Evolutionary conservation across 2,888 invertebrate species (phyloP), one percentile per base, ranked within the genome.

Genomic region (Eupithecia subumbrata): DNA sequence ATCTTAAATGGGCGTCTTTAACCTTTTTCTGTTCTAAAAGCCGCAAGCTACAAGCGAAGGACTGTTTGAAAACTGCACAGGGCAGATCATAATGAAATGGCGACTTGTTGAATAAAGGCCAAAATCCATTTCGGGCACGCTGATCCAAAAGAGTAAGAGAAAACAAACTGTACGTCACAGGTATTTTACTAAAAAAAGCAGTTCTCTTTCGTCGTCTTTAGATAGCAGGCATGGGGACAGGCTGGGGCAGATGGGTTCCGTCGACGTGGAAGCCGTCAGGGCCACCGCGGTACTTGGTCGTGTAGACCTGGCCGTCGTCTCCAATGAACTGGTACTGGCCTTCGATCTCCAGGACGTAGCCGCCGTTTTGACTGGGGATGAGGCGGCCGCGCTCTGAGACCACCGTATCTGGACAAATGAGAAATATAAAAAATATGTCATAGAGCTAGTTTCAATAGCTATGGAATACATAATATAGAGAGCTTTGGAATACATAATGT

Each of bases 281-380:
- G 2, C 88, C 90, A 0, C 87, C 87, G 18, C 76, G 84, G 84
- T 90, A 90, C 80, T 82, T 83, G 22, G 88, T 90, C 56, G 85
- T 82, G 82, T 90, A 89, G 40, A 86, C 56, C 78, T 86, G 73
- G n/a, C 88, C 89, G 63, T 90, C 90, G 70, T 89, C 88, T 2
- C 89, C 88, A 7, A 86, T 73, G 83, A 84, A 90, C 83, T 89
- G 84, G 84, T 90, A 90, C 78, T 87, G 87, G 0, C 89, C 89
- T 25, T 90, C 88, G 74, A 89, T 87, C 74, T 84, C 87, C 63
- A 90, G 72, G 8, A 90, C 90, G 68, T 83, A 83, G 43, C 82
- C 87, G 2, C 88, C 88, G 74, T 87, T 82, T 22, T 71, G 70
- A 40, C 82, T 80, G 0, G 87, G 88, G 2, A 90, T 84, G 0